These are phyloP conservation scores for Tetraodon nigroviridis DNA, from an alignment of 2,113 vertebrate genomes.

Conservation along the genomic window DNA sequence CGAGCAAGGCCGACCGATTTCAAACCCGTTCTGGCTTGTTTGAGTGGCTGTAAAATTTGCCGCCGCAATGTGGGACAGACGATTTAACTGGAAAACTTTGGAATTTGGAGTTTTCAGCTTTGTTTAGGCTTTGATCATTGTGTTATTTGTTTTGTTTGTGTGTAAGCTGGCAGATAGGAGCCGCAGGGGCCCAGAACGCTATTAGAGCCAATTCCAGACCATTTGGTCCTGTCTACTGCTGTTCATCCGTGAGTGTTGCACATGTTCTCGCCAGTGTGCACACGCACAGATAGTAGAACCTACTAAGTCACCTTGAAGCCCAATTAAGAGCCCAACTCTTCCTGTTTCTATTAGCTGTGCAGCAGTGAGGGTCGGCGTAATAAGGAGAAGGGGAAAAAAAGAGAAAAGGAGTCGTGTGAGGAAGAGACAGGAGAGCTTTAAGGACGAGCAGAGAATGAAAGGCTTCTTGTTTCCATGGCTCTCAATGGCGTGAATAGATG, in stretches of 20 bases:
- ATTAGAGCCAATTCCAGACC: slow-evolving; percentile 64
- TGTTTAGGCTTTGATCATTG: slow-evolving; percentile 31
- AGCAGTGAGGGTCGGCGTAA: slow-evolving; percentile 24
- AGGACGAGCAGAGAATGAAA: slow-evolving; percentile 52
- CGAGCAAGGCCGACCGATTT: too few species aligned
- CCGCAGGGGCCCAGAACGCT: slow-evolving; percentile 39
- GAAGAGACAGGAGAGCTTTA: slow-evolving; percentile 41
- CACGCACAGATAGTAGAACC: slow-evolving; percentile 14
- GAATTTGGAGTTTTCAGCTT: slow-evolving; percentile 16
- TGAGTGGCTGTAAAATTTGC: slow-evolving; percentile 16
- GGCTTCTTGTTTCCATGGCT: slow-evolving; percentile 66
- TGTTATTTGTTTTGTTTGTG: slow-evolving; percentile 34
- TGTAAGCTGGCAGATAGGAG: slow-evolving; percentile 44
- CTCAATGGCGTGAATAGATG: slow-evolving; percentile 62
- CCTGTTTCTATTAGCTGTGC: slow-evolving; percentile 47
- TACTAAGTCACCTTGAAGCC: slow-evolving; percentile 68
- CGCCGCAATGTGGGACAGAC: not conserved
- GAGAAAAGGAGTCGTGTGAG: slow-evolving; percentile 34
- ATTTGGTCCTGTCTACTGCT: slow-evolving; percentile 61
- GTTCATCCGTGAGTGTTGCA: slow-evolving; percentile 24
- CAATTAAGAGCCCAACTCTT: slow-evolving; percentile 69
- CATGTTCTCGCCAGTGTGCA: slow-evolving; percentile 1
- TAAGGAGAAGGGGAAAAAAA: slow-evolving; percentile 12
- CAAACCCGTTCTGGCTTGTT: too few species aligned
- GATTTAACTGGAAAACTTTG: slow-evolving; percentile 9